A percentile compares a stretch with the other conserved stretches of the same genome.
Evolutionary conservation across 2,888 invertebrate species (phyloP).

Genomic region (Caenorhabditis doughertyi): DNA sequence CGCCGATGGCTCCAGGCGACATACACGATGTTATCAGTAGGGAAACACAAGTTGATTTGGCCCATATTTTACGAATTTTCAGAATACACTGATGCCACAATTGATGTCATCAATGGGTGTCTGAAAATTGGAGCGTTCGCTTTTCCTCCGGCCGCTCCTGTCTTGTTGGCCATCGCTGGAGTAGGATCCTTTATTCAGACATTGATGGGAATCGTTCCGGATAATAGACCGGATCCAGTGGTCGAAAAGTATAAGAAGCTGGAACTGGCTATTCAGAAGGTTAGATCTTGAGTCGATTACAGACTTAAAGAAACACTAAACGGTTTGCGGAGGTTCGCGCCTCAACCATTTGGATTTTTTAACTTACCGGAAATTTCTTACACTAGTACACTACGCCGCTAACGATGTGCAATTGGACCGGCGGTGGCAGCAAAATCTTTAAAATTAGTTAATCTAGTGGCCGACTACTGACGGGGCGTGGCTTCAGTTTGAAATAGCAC

Average conservation of each 20-base stretch:
- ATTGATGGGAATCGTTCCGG: neutral
- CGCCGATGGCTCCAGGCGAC: conserved; percentile 1
- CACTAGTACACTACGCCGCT: too few species aligned
- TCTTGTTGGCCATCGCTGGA: neutral
- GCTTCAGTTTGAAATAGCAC: too few species aligned
- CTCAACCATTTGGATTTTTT: too few species aligned
- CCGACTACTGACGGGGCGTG: too few species aligned
- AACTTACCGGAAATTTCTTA: too few species aligned
- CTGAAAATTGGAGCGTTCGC: neutral
- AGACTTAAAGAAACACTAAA: neutral
- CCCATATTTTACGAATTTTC: neutral
- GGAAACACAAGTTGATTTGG: neutral
- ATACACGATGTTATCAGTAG: neutral
- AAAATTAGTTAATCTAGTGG: too few species aligned
- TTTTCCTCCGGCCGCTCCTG: conserved; percentile 11
- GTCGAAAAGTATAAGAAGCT: neutral
- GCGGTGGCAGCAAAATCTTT: too few species aligned
- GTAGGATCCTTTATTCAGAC: neutral
- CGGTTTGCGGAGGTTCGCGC: neutral
- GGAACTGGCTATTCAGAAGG: neutral
- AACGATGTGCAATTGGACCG: too few species aligned
- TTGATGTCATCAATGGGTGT: conserved; percentile 4
- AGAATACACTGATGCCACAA: neutral
- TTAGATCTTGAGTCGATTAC: neutral
- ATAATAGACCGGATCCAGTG: neutral